Conservation (phyloP, 2,888 invertebrate genomes). For the Ryuthela nishihirai region DNA sequence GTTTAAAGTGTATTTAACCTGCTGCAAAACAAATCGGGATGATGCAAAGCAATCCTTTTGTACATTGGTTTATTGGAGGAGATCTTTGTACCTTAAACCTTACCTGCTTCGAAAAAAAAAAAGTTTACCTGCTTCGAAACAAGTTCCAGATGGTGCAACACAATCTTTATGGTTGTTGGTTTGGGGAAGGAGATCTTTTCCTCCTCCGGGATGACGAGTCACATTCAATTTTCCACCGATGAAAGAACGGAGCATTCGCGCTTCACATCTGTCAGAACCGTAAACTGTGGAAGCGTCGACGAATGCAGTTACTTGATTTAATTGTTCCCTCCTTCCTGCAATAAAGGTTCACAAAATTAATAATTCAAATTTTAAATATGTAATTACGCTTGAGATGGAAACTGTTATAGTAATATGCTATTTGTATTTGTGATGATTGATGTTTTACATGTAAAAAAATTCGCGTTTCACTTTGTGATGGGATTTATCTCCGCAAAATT, state of each 20-base stretch:
- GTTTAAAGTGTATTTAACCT: no score
- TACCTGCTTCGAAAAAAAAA: background rate
- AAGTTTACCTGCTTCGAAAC: constrained; percentile 68
- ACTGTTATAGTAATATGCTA: no score
- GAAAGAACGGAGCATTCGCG: constrained; percentile 69
- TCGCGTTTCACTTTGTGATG: no score
- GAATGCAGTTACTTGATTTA: constrained; percentile 90
- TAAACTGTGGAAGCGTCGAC: constrained; percentile 84
- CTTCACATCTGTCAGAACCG: constrained; percentile 81
- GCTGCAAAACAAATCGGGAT: no score
- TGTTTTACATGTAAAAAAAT: no score
- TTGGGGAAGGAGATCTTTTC: constrained; percentile 75
- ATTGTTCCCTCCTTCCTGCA: constrained; percentile 66
- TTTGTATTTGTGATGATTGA: no score
- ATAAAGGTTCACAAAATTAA: background rate
- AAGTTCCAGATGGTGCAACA: constrained; percentile 75
- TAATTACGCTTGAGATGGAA: no score
- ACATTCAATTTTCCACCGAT: constrained; percentile 73
- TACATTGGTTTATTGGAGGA: no score
- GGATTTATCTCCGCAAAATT: no score
- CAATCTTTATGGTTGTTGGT: constrained; percentile 73
- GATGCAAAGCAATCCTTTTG: no score
- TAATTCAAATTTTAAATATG: no score
- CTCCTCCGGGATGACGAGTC: constrained; percentile 65
- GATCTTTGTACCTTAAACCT: no score